Evolutionary conservation across 1,140 invertebrate genomes (phyloP).

Genomic region (Drosophila carrolli): DNA sequence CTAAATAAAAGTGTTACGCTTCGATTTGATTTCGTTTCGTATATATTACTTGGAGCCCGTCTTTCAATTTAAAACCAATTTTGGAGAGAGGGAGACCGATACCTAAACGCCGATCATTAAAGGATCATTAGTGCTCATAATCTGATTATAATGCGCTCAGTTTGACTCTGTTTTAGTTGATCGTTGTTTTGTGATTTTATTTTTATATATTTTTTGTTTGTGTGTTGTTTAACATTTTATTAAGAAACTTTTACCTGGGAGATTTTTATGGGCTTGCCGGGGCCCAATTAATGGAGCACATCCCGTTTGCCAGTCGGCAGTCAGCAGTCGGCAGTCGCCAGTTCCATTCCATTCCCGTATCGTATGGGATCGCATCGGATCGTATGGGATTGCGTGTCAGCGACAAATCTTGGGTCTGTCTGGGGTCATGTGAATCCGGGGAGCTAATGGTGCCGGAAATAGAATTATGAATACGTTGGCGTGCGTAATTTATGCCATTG

Average conservation of each 20-base stretch:
- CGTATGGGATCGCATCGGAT: conserved; percentile 28
- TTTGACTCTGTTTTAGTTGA: conserved; percentile 71
- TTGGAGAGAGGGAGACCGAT: conserved; percentile 39
- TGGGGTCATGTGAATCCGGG: conserved; percentile 49
- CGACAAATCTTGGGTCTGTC: conserved; percentile 66
- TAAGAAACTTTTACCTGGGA: conserved; percentile 75
- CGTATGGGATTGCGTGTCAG: conserved; percentile 67
- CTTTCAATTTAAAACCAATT: conserved; percentile 81
- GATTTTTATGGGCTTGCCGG: conserved; percentile 50
- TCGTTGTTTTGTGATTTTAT: conserved; percentile 24
- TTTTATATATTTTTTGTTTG: conserved; percentile 28
- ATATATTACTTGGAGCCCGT: conserved; percentile 25
- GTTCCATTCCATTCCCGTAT: conserved; percentile 13
- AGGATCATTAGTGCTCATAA: conserved; percentile 84
- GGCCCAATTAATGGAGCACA: conserved; percentile 79
- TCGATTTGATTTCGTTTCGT: conserved; percentile 64
- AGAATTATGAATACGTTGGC: conserved; percentile 82
- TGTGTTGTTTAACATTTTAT: conserved; percentile 71
- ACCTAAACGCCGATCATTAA: conserved; percentile 83
- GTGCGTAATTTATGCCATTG: conserved; percentile 76
- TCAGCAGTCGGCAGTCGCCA: background rate
- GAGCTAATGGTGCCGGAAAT: conserved; percentile 78
- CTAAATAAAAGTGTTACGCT: conserved; percentile 48
- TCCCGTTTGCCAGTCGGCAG: conserved; percentile 53
- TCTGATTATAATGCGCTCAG: conserved; percentile 83